Evolutionary conservation across 2,888 invertebrate species (phyloP).

Genomic region (Nezara viridula): DNA sequence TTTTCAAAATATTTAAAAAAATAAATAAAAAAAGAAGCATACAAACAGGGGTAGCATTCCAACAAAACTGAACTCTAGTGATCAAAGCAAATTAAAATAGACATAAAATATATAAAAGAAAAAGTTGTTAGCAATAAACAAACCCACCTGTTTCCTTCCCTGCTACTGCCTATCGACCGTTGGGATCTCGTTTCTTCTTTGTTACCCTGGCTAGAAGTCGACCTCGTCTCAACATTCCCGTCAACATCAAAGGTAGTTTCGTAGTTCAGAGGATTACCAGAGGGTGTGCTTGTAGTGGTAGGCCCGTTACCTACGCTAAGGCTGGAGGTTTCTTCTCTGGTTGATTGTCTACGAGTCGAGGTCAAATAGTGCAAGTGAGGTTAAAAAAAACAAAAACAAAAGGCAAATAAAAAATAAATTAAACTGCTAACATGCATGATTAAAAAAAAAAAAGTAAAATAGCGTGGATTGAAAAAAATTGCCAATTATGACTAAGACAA

Average conservation of each 20-base stretch:
- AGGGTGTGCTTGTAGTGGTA: constrained; percentile 70
- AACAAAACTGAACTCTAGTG: constrained; percentile 1
- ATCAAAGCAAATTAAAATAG: not conserved
- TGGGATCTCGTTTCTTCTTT: constrained; percentile 75
- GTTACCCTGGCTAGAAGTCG: constrained; percentile 83
- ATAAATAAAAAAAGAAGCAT: not conserved
- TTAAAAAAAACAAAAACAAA: constrained; percentile 64
- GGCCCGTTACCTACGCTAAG: constrained; percentile 67
- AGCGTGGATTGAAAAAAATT: not conserved
- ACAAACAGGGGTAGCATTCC: not conserved
- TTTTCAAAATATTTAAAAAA: not conserved
- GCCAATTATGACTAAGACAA: constrained; percentile 2
- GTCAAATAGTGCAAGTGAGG: constrained; percentile 60
- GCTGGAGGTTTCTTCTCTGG: constrained; percentile 66
- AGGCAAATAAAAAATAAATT: constrained; percentile 46
- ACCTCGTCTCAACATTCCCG: constrained; percentile 92
- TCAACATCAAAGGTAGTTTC: constrained; percentile 92
- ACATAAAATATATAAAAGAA: constrained; percentile 22
- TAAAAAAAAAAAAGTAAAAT: constrained; percentile 15
- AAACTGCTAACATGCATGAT: constrained; percentile 1
- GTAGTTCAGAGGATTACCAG: constrained; percentile 76
- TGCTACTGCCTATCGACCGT: constrained; percentile 74
- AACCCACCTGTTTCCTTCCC: constrained; percentile 83
- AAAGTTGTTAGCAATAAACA: not conserved
- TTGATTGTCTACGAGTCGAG: constrained; percentile 70